Conservation (phyloP, 2,113 vertebrate species). For the Phaetusa simplex region DNA sequence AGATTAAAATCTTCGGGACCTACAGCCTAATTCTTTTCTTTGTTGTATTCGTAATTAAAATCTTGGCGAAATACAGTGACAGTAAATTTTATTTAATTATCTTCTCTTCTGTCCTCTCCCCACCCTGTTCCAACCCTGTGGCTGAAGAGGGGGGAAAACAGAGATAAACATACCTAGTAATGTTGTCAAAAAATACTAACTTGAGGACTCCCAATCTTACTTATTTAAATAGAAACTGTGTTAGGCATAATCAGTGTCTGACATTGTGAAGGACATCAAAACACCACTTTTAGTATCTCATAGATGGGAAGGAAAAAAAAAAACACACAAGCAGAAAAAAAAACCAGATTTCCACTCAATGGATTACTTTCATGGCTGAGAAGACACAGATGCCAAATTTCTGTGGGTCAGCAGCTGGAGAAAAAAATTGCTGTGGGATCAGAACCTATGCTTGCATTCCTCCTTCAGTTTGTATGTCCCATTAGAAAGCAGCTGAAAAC, state of each 20-base stretch:
- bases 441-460: slow-evolving; percentile 21
- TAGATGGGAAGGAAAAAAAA: background rate
- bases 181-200: background rate
- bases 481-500: background rate
- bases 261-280: background rate
- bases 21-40: background rate
- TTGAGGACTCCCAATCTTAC: background rate
- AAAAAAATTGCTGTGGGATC: slow-evolving; percentile 4
- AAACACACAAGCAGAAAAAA: background rate
- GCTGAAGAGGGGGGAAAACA: background rate
- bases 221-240: background rate
- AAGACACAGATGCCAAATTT: slow-evolving; percentile 20
- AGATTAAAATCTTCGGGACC: background rate
- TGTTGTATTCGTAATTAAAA: background rate
- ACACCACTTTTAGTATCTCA: background rate
- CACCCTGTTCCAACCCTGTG: rapidly evolving
- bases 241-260: background rate
- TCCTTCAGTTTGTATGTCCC: background rate
- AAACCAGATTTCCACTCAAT: background rate
- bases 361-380: background rate
- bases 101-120: background rate
- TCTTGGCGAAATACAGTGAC: background rate
- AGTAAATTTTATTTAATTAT: background rate
- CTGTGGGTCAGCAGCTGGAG: slow-evolving; percentile 7
- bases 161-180: background rate